A percentile compares a stretch with the other conserved stretches of the same genome.
Evolutionary conservation across 2,113 vertebrate genomes (phyloP).

Genomic region (Anser cygnoides): DNA sequence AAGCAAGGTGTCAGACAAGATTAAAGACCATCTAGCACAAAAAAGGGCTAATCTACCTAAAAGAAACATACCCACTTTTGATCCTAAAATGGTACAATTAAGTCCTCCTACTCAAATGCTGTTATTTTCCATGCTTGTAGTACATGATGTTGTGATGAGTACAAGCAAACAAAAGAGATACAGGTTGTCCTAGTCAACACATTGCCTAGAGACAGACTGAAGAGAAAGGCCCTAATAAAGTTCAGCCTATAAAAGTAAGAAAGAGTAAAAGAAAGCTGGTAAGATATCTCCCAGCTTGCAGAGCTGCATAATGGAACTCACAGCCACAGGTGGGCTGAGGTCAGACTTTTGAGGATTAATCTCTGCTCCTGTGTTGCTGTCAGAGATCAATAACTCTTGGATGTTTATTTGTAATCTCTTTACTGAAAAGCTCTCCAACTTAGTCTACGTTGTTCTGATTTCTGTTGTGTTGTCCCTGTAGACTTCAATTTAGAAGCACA

Average conservation of each 20-base stretch:
- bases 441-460: background rate
- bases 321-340: background rate
- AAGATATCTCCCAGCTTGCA: background rate
- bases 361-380: background rate
- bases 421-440: background rate
- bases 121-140: background rate
- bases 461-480: background rate
- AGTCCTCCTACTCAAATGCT: background rate
- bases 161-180: background rate
- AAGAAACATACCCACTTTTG: background rate
- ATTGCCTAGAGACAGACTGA: background rate
- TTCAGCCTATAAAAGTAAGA: background rate
- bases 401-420: background rate
- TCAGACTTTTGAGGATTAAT: background rate
- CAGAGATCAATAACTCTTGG: background rate
- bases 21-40: background rate
- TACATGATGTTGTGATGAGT: background rate
- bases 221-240: background rate
- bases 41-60: background rate
- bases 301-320: background rate
- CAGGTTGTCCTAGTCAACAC: background rate
- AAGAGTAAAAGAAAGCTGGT: background rate
- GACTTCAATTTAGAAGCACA: background rate
- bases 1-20: background rate
- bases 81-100: background rate